Evolutionary conservation across 2,113 vertebrate genomes (phyloP).

Genomic region (Anoplopoma fimbria): DNA sequence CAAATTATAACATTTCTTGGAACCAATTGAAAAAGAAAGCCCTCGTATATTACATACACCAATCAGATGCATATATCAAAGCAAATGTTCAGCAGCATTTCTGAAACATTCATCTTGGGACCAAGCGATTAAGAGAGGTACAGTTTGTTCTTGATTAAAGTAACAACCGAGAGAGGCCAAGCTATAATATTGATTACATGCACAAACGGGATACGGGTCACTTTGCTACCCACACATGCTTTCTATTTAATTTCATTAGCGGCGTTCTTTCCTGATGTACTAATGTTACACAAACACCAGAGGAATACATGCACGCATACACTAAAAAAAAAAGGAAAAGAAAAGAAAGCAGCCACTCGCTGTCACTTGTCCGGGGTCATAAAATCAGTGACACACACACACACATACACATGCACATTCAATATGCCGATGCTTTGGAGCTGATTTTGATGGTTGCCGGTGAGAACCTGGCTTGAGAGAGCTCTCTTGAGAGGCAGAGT

Average conservation of each 20-base stretch:
- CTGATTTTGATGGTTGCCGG: slow-evolving; percentile 71
- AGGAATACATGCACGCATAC: slow-evolving; percentile 53
- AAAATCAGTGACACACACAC: slow-evolving; percentile 45
- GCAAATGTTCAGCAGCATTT: slow-evolving; percentile 77
- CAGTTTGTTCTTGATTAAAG: slow-evolving; percentile 83
- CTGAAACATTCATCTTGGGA: slow-evolving; percentile 78
- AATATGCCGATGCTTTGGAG: slow-evolving; percentile 54
- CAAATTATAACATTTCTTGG: slow-evolving; percentile 63
- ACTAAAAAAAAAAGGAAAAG: not conserved
- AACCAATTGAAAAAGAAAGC: slow-evolving; percentile 52
- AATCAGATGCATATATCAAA: slow-evolving; percentile 78
- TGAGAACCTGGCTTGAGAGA: slow-evolving; percentile 71
- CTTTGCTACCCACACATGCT: slow-evolving; percentile 80
- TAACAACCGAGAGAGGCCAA: slow-evolving; percentile 79
- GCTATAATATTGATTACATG: slow-evolving; percentile 81
- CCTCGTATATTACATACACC: slow-evolving; percentile 63
- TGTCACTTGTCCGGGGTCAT: slow-evolving; percentile 62
- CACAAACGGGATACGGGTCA: slow-evolving; percentile 78
- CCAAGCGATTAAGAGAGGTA: slow-evolving; percentile 80
- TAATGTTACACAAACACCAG: slow-evolving; percentile 74
- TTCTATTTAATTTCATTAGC: slow-evolving; percentile 84
- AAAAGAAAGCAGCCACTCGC: slow-evolving; percentile 17
- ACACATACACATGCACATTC: slow-evolving; percentile 35
- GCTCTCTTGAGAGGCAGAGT: slow-evolving; percentile 74
- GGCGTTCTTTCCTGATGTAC: slow-evolving; percentile 71